A percentile compares a stretch with the other conserved stretches of the same genome.
phyloP scores from a whole-genome alignment of 2,797 vertebrate species.

The Helicolenus hilgendorfi region DNA sequence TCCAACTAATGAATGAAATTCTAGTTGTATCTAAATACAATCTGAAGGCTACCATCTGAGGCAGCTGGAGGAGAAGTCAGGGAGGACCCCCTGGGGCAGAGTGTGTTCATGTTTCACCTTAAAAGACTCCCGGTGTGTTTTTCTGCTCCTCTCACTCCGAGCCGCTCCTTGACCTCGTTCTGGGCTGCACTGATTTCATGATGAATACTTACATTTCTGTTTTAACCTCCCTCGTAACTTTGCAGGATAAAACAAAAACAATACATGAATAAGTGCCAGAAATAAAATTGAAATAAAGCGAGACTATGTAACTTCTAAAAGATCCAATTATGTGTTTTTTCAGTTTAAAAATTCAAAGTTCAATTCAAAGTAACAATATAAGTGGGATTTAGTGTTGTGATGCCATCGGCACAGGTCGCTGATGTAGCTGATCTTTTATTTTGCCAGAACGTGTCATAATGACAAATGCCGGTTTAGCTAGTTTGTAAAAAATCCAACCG shows the following conservation, averaged over 20 bases:
- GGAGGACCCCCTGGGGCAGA: neutral
- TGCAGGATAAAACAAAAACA: neutral
- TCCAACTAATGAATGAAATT: constrained; percentile 14
- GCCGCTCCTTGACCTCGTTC: constrained; percentile 8
- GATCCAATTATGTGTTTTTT: no score
- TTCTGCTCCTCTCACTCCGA: neutral
- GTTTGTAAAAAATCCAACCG: no score
- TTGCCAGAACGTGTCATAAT: no score
- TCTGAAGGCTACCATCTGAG: constrained; percentile 9
- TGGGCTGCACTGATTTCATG: neutral
- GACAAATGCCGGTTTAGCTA: fast-evolving
- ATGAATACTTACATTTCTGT: neutral
- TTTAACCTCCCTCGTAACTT: neutral
- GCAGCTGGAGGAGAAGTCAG: constrained; percentile 33
- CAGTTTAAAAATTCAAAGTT: neutral
- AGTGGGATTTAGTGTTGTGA: no score
- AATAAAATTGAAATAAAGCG: neutral
- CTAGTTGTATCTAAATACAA: constrained; percentile 21
- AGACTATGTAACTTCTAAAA: neutral
- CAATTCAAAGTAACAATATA: neutral
- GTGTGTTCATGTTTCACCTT: neutral
- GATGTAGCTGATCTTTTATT: no score
- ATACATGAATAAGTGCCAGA: neutral
- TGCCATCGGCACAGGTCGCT: no score
- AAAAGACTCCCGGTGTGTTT: constrained; percentile 8